phyloP scores from a whole-genome alignment of 1,140 invertebrate species.

The Lineus longissimus region DNA sequence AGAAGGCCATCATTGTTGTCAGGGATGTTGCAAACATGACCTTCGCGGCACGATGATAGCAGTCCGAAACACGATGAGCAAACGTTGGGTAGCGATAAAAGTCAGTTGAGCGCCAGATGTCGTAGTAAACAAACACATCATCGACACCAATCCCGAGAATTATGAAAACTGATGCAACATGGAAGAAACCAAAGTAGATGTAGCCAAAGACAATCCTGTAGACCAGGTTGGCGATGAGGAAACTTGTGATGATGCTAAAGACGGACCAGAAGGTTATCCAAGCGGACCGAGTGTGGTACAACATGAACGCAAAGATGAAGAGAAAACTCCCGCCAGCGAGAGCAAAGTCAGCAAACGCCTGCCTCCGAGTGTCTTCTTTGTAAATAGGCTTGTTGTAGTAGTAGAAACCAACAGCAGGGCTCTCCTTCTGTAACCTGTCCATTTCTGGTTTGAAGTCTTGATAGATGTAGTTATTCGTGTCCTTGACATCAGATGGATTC shows the following conservation, averaged over 20 bases:
- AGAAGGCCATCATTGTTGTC: constrained; percentile 41
- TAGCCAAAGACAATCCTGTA: constrained; percentile 37
- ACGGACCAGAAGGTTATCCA: constrained; percentile 26
- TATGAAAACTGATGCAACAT: constrained; percentile 39
- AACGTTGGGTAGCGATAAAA: constrained; percentile 22
- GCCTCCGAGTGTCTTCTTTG: constrained; percentile 18
- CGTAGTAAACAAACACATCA: constrained; percentile 43
- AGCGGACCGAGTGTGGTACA: constrained; percentile 29
- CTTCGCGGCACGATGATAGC: constrained; percentile 34
- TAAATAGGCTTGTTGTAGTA: constrained; percentile 22
- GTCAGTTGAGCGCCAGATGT: constrained; percentile 33
- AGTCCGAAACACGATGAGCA: constrained; percentile 36
- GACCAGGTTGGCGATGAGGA: constrained; percentile 33
- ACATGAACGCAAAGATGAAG: constrained; percentile 34
- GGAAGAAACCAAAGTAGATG: constrained; percentile 42
- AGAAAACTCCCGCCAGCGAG: constrained; percentile 28
- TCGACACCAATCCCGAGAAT: constrained; percentile 43
- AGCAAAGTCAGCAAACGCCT: constrained; percentile 26
- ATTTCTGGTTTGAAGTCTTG: constrained; percentile 13
- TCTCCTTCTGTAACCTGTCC: constrained; percentile 16
- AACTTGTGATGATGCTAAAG: constrained; percentile 37
- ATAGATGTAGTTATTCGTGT: constrained; percentile 10
- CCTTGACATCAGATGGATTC: neutral
- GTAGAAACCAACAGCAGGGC: constrained; percentile 16
- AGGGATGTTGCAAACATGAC: constrained; percentile 44